Evolutionary conservation across 1,140 invertebrate genomes (phyloP).

Genomic region (Lepidurus couesii): DNA sequence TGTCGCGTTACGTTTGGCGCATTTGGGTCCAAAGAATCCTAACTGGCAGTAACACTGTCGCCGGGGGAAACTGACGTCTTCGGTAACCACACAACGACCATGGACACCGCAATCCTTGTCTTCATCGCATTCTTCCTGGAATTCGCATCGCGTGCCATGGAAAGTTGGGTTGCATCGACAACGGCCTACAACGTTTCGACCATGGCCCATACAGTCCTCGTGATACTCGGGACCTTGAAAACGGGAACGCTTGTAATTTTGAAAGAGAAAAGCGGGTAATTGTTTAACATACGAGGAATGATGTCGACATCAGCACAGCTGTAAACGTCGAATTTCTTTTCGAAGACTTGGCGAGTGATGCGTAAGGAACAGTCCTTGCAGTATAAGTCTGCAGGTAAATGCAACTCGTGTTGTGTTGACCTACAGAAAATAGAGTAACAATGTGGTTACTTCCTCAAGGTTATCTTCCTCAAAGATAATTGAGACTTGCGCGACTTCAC

Average conservation of each 20-base stretch:
- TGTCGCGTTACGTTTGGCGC: constrained; percentile 47
- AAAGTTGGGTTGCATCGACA: constrained; percentile 60
- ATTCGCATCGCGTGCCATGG: constrained; percentile 74
- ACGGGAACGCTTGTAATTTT: not conserved
- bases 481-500: not conserved
- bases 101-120: constrained; percentile 76
- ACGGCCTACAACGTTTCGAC: constrained; percentile 61
- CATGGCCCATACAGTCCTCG: constrained; percentile 75
- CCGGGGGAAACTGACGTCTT: constrained; percentile 69
- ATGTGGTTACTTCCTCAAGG: not conserved
- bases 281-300: constrained; percentile 40
- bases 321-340: constrained; percentile 81
- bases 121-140: constrained; percentile 71
- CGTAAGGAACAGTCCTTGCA: constrained; percentile 86
- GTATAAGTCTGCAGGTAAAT: constrained; percentile 70
- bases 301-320: constrained; percentile 93
- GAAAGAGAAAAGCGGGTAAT: not conserved
- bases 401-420: constrained; percentile 70
- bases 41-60: constrained; percentile 82
- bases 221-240: constrained; percentile 58
- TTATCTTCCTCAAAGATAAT: no score
- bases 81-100: constrained; percentile 73
- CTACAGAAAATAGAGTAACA: constrained; percentile 49
- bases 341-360: constrained; percentile 76
- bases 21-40: constrained; percentile 63